phyloP scores from a whole-genome alignment of 2,113 vertebrate genomes.

The Macroglossus sobrinus region DNA sequence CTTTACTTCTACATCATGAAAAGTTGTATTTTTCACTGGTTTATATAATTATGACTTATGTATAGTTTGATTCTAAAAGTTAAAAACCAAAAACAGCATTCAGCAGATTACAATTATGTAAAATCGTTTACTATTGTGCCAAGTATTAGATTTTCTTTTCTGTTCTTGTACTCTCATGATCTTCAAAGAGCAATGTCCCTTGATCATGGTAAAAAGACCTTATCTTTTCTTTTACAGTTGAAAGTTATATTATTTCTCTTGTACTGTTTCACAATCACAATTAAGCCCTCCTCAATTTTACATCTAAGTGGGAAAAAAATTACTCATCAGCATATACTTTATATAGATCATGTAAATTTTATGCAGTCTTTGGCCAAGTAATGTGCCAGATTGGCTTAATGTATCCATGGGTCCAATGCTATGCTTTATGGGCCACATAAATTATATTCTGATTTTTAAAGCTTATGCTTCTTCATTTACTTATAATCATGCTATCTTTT shows the following conservation, averaged over 20 bases:
- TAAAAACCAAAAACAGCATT: not conserved
- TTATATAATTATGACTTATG: not conserved
- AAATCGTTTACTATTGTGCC: not conserved
- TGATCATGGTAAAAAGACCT: not conserved
- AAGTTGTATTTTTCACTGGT: not conserved
- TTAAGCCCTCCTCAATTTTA: not conserved
- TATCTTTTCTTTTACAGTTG: not conserved
- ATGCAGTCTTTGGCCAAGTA: not conserved
- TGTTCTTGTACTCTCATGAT: not conserved
- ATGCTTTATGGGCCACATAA: not conserved
- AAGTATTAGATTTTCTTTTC: not conserved
- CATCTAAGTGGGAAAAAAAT: not conserved
- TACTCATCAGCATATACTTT: not conserved
- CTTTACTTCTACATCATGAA: not conserved
- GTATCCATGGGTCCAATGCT: not conserved
- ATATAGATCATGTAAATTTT: not conserved
- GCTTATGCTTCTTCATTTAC: not conserved
- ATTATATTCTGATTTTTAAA: not conserved
- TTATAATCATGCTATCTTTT: not conserved
- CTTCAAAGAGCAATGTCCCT: not conserved
- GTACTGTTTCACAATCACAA: not conserved
- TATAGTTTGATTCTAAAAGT: not conserved
- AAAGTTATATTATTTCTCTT: not conserved
- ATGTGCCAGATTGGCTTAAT: not conserved
- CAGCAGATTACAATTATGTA: not conserved